These are phyloP conservation scores for Notarius quadriscutis DNA, from an alignment of 2,113 vertebrate genomes.

Conservation along the genomic window DNA sequence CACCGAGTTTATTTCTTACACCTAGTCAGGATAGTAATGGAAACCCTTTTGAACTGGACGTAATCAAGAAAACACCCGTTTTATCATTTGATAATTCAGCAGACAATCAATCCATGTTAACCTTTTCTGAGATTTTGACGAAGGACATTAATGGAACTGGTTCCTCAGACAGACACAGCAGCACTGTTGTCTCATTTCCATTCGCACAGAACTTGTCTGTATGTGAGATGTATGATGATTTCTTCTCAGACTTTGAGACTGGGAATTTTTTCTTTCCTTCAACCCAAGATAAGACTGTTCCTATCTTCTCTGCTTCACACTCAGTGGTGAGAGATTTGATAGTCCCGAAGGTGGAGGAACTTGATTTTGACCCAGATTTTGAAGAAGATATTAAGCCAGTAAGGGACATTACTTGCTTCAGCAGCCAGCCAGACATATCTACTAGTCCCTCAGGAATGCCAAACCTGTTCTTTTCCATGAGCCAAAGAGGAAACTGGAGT, in stretches of 20 bases:
- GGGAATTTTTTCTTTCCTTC: slow-evolving; percentile 50
- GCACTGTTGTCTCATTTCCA: slow-evolving; percentile 21
- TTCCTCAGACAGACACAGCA: slow-evolving; percentile 16
- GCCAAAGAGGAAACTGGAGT: slow-evolving; percentile 54
- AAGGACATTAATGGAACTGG: slow-evolving; percentile 9
- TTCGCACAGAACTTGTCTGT: slow-evolving; percentile 63
- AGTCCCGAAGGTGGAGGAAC: slow-evolving; percentile 75
- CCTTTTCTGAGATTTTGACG: slow-evolving; percentile 60
- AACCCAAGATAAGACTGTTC: slow-evolving; percentile 55
- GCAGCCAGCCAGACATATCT: not conserved
- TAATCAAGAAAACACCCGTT: slow-evolving; percentile 37
- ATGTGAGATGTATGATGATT: slow-evolving; percentile 76
- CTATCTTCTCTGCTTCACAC: slow-evolving; percentile 68
- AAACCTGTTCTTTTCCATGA: slow-evolving; percentile 66
- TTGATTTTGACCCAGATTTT: slow-evolving; percentile 61
- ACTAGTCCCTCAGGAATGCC: slow-evolving; percentile 51
- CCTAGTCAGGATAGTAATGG: slow-evolving; percentile 24
- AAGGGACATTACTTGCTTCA: slow-evolving; percentile 46
- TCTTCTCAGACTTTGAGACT: slow-evolving; percentile 67
- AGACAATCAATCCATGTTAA: slow-evolving; percentile 45
- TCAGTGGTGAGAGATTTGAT: slow-evolving; percentile 64
- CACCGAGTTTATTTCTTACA: slow-evolving; percentile 30
- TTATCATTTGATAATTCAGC: slow-evolving; percentile 49
- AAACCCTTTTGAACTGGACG: slow-evolving; percentile 22
- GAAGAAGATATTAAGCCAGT: slow-evolving; percentile 53